Evolutionary conservation across 2,797 vertebrate species (phyloP).

Genomic region (Phyllotis vaccarum): DNA sequence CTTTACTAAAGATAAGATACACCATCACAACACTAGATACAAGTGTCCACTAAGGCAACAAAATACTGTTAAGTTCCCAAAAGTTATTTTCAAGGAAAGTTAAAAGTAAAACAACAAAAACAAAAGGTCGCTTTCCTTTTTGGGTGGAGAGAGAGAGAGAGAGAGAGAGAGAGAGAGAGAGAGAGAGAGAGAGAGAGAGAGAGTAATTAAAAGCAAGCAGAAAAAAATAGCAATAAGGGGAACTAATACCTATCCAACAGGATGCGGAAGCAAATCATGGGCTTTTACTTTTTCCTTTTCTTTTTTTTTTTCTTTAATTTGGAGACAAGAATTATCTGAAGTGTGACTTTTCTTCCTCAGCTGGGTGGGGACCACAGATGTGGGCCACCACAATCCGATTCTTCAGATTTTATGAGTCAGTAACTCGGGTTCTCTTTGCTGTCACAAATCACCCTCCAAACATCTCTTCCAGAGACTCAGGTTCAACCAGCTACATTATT

Average conservation of each 20-base stretch:
- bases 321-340: not conserved
- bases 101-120: not conserved
- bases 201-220: constrained; percentile 46
- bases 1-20: too few relatives aligned
- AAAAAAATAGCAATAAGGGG: not conserved
- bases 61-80: not conserved
- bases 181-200: not conserved
- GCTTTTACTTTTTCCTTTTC: not conserved
- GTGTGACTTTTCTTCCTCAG: not conserved
- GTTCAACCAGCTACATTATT: not conserved
- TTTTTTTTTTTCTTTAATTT: not conserved
- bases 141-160: not conserved
- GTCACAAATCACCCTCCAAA: not conserved
- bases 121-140: not conserved
- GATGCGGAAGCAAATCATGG: not conserved
- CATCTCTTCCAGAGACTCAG: not conserved
- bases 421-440: constrained; percentile 13
- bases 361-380: not conserved
- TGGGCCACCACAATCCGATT: not conserved
- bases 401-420: constrained; percentile 25
- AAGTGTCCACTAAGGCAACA: not conserved
- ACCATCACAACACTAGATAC: too few relatives aligned
- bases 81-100: constrained; percentile 9
- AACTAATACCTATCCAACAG: not conserved
- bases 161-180: not conserved